phyloP scores from a whole-genome alignment of 1,140 invertebrate species.

The Penaeus vannamei region DNA sequence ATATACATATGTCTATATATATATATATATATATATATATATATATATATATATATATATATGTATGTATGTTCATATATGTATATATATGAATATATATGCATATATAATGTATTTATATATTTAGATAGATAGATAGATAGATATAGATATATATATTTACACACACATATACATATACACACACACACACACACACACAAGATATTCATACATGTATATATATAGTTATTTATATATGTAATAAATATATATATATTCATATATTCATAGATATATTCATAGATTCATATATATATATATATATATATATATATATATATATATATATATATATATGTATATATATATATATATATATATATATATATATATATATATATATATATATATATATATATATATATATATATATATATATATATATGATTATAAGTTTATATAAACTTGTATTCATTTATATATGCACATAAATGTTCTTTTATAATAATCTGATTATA shows the following conservation, averaged over 20 bases:
- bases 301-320: conserved; percentile 2
- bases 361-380: neutral
- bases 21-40: too few species aligned
- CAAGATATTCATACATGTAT: neutral
- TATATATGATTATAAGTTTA: neutral
- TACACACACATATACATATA: neutral
- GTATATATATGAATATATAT: too few species aligned
- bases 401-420: neutral
- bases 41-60: too few species aligned
- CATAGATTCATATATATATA: neutral
- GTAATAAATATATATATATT: neutral
- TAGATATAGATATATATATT: conserved; percentile 5
- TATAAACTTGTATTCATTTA: neutral
- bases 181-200: neutral
- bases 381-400: neutral
- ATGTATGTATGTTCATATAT: too few species aligned
- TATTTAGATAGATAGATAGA: neutral
- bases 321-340: neutral
- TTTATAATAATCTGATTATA: neutral
- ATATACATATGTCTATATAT: too few species aligned
- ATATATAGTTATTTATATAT: too few species aligned
- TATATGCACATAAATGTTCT: neutral
- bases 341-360: conserved; percentile 2
- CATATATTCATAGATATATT: neutral
- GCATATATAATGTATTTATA: too few species aligned